Base-by-base conservation (phyloP, 1,140 invertebrate species). In the Diachasma alloeum region DNA sequence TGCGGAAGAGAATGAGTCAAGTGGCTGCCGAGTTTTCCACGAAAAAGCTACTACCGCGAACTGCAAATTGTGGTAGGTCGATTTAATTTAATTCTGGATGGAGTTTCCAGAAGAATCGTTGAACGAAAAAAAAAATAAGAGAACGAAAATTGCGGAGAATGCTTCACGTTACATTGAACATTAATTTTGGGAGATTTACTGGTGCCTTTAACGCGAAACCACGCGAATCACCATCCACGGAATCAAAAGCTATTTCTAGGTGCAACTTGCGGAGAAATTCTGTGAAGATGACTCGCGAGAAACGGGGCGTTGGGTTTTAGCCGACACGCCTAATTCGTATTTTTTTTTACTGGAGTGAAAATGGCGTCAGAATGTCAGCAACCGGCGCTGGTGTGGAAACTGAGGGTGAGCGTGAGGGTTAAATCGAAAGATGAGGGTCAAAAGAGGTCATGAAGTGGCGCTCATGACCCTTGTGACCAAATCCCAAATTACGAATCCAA, bases 221-320 rank as follows among this genome's bases (percentile, higher is more conserved):
- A 53, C n/a, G 19, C 17, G 22, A 74, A 74, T 39, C 59, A 39
- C 56, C 72, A 44, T 67, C 72, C 39, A 67, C 31, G 37, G 59
- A 67, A 74, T 74, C 72, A 74, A 74, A 67, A 13, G 37, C 59
- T 74, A 74, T 74, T 74, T 74, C 59, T 67, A 67, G 72, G 53
- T 42, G 13, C 13, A 19, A 13, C 19, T 48, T 53, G 36, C 15
- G 24, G 26, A 37, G 42, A 15, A 59, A 42, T n/a, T 37, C 36
- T 22, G 36, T 24, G 10, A 5, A 67, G 48, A 67, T 63, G 19
- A 26, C 19, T 63, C 24, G 10, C 0, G 24, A 63, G 24, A 6
- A 17, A 42, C 31, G 10, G 53, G 59, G 72, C 56, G 31, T 59
- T 74, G 11, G 72, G 37, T 4, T 44, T 46, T 17, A 67, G 26